Evolutionary conservation across 2,888 invertebrate species (phyloP), one percentile per base, ranked within the genome.

Genomic region (Metacarcinus magister): DNA sequence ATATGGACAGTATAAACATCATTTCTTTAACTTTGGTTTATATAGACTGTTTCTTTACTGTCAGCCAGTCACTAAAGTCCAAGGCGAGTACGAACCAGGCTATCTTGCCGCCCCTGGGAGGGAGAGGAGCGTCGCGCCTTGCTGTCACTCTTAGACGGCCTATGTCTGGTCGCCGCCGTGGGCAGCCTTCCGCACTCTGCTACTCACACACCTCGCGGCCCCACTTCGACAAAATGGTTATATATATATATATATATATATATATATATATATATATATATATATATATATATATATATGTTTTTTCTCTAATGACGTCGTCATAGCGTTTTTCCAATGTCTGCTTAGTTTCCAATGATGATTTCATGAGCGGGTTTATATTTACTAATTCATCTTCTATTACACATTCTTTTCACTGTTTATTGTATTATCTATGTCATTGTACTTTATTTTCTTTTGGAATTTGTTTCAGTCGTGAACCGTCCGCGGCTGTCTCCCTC

Each of bases 401-500:
- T 67, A 67, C 67, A 67, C 67, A 67, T 23, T 67, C n/a, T 67
- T 67, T 67, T 67, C 67, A n/a, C 67, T 67, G 67, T 23, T 67
- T 67, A n/a, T 67, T 67, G 67, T 67, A 23, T n/a, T 13, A 10
- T 28, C 32, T 82, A 32, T 32, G 10, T 82, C 32, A 82, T 82
- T 82, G 82, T 82, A 82, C 82, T 82, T 82, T 23, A 75, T 75
- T 82, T 82, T 82, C 32, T 82, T 32, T 10, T 82, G 32, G 13
- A 82, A 32, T 82, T 82, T 82, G 32, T 82, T 32, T 82, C 82
- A 32, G 82, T 32, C 32, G 82, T 82, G 32, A 32, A 82, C 82
- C 82, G 82, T 82, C 82, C 82, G 82, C 82, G 82, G 82, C 82
- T 75, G 75, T 82, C 32, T 82, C 82, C 23, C 82, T 82, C 82